Percentiles rank a stretch among this genome's conserved stretches.
phyloP scores from a whole-genome alignment of 2,113 vertebrate genomes.

The Apteryx mantelli region DNA sequence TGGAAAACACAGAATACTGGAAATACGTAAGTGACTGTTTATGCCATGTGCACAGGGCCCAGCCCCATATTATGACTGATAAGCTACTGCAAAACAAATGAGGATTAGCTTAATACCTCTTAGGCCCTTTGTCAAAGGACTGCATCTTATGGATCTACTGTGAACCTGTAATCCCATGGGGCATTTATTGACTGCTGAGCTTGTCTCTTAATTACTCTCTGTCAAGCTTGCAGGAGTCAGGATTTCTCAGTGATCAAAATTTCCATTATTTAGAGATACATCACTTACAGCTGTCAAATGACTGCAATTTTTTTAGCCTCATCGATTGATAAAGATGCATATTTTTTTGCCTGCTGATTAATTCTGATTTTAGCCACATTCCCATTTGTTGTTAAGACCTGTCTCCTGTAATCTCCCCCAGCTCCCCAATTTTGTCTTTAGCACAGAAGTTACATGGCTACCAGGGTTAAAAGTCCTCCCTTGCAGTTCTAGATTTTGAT shows the following conservation, averaged over 20 bases:
- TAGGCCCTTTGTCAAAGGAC: not conserved
- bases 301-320: not conserved
- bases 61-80: not conserved
- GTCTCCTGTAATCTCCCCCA: not conserved
- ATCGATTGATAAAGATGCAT: not conserved
- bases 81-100: not conserved
- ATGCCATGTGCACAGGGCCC: not conserved
- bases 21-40: not conserved
- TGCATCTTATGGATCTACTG: not conserved
- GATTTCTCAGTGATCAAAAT: not conserved
- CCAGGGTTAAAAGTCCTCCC: not conserved
- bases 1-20: not conserved
- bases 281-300: not conserved
- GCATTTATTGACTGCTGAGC: conserved; percentile 5
- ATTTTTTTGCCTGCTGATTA: not conserved
- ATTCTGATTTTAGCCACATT: not conserved
- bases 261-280: not conserved
- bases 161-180: not conserved
- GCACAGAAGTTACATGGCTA: rapidly evolving
- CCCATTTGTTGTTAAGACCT: not conserved
- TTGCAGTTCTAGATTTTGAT: not conserved
- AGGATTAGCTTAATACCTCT: not conserved
- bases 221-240: not conserved
- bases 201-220: conserved; percentile 21
- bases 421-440: not conserved